Evolutionary conservation across 2,797 vertebrate genomes (phyloP).

Genomic region (Siniperca obscura): DNA sequence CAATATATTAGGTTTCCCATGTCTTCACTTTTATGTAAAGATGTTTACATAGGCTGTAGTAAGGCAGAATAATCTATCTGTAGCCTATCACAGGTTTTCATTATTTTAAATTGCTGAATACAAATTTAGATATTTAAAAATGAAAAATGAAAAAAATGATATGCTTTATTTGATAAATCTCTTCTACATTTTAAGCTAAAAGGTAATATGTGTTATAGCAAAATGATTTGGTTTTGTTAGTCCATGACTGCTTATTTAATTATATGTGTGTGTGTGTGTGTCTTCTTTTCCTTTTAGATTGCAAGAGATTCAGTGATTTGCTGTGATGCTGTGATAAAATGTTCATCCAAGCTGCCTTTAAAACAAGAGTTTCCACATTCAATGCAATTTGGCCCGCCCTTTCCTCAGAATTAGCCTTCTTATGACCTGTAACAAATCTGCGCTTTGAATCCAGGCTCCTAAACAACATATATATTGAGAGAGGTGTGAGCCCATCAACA

Average conservation of each 20-base stretch:
- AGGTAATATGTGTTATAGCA: neutral
- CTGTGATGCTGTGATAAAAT: slow-evolving; percentile 31
- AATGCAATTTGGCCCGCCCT: slow-evolving; percentile 10
- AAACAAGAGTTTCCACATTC: slow-evolving; percentile 37
- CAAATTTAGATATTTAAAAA: neutral
- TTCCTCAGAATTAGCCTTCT: slow-evolving; percentile 24
- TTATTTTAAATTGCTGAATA: neutral
- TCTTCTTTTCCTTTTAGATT: slow-evolving; percentile 50
- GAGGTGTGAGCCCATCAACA: slow-evolving; percentile 18
- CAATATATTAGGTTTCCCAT: neutral
- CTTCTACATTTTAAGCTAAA: neutral
- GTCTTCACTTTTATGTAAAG: neutral
- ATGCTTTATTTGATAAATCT: neutral
- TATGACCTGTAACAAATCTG: slow-evolving; percentile 43
- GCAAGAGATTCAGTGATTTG: slow-evolving; percentile 20
- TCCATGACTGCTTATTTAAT: slow-evolving; percentile 1
- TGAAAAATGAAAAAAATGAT: slow-evolving; percentile 11
- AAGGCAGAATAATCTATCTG: neutral
- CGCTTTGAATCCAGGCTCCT: slow-evolving; percentile 22
- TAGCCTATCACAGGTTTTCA: neutral
- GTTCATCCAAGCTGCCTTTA: slow-evolving; percentile 23
- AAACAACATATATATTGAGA: slow-evolving; percentile 3
- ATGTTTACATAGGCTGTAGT: neutral
- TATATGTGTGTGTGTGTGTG: slow-evolving; percentile 19
- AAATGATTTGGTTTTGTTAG: neutral